Evolutionary conservation across 2,888 invertebrate species (phyloP), one percentile per base, ranked within the genome.

Genomic region (Chalcosyrphus nemorum): DNA sequence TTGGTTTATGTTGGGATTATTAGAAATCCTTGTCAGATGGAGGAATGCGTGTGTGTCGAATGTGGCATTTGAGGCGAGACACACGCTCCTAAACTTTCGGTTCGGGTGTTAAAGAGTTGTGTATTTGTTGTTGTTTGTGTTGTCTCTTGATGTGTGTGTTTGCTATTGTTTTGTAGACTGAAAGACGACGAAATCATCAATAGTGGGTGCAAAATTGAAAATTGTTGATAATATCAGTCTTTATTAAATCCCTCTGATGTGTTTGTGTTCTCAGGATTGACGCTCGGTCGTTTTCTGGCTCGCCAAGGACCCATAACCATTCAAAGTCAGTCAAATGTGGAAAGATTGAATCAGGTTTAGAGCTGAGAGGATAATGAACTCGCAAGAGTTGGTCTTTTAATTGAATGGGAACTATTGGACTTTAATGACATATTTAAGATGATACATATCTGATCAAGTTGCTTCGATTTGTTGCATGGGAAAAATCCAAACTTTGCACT

Each of bases 1-100:
- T 82, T 78, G 72, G 82, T 78, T 82, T 78, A 43, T 78, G 54
- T 52, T 71, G 65, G 72, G 71, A 72, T 82, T 82, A 82, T 78
- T 72, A 72, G 71, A 56, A 78, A 82, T 82, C 78, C 71, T 78
- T 68, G 59, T 70, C 70, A 50, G 57, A 41, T 54, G 35, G 38
- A 54, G 45, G 77, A 76, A 77, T 81, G 70, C 63, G 68, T 75
- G 47, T 75, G 75, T 32, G 45, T 68, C 35, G 54, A 52, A 3
- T 21, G 38, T 32, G 47, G 47, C 19, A 45, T 63, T 63, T 63
- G 35, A 50, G 15, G 35, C 43, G 43, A 27, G 43, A 61, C 15
- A 38, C 24, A n/a, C n/a, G n/a, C n/a, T n/a, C n/a, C n/a, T n/a
- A n/a, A n/a, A n/a, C 2, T 4, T 21, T 35, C 2, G 17, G 13